Conservation (phyloP, 2,888 invertebrate genomes). For the Trissolcus brochymenae region DNA sequence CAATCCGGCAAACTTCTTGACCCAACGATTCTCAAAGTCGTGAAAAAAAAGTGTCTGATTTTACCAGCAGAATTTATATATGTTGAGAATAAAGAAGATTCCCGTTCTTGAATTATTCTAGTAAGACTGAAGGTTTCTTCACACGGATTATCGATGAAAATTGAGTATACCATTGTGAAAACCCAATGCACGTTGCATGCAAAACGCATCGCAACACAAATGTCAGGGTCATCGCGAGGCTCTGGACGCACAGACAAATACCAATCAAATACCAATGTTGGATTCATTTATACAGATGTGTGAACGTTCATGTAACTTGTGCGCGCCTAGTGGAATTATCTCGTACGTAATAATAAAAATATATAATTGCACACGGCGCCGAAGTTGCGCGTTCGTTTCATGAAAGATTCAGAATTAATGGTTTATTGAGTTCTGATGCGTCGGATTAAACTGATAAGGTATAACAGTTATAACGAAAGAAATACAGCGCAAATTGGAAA, state of each 20-base stretch:
- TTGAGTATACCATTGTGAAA: slow-evolving; percentile 45
- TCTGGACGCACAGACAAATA: slow-evolving; percentile 45
- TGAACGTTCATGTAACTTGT: slow-evolving; percentile 36
- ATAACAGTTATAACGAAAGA: no score
- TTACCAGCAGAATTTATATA: background rate
- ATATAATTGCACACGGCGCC: slow-evolving; percentile 23
- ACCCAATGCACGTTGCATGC: slow-evolving; percentile 42
- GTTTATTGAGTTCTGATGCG: no score
- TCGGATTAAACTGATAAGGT: background rate
- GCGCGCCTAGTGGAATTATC: slow-evolving; percentile 36
- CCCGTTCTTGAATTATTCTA: background rate
- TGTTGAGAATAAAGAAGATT: background rate
- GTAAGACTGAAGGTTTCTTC: slow-evolving; percentile 25
- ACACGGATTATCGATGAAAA: slow-evolving; percentile 26
- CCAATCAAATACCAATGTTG: slow-evolving; percentile 54
- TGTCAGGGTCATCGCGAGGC: slow-evolving; percentile 53
- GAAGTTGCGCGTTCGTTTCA: slow-evolving; percentile 27
- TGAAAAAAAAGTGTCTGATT: slow-evolving; percentile 22
- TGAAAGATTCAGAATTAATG: slow-evolving; percentile 11
- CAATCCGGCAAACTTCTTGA: slow-evolving; percentile 47
- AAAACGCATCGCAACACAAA: slow-evolving; percentile 53
- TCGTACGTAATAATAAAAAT: slow-evolving; percentile 42
- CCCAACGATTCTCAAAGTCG: slow-evolving; percentile 39
- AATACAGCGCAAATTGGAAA: no score
- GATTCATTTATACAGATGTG: slow-evolving; percentile 51